phyloP scores from a whole-genome alignment of 2,797 vertebrate species.

The Tragelaphus eurycerus region DNA sequence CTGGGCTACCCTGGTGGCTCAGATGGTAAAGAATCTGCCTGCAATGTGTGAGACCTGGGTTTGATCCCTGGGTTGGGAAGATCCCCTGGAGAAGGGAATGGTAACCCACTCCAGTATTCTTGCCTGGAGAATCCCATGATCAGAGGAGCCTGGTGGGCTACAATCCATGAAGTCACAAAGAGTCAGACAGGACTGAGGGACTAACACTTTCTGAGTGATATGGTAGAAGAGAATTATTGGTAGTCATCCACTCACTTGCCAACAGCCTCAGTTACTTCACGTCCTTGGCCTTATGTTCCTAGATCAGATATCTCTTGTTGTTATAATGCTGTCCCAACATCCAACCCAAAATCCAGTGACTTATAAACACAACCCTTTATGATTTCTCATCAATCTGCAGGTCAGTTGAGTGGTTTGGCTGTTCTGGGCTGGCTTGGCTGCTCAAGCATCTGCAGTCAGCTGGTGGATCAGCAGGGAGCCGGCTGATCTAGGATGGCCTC shows the following conservation, averaged over 20 bases:
- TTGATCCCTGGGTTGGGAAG: neutral
- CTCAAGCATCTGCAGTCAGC: too few relatives aligned
- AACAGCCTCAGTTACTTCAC: neutral
- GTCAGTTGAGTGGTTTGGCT: neutral
- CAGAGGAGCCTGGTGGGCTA: neutral
- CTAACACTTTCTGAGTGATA: neutral
- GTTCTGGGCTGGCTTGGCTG: neutral
- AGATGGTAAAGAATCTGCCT: neutral
- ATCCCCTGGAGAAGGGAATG: neutral
- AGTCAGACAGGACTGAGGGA: neutral
- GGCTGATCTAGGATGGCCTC: neutral
- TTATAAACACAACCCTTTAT: too few relatives aligned
- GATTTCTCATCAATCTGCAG: neutral
- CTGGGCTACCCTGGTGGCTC: neutral
- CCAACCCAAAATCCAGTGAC: neutral
- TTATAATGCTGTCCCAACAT: neutral
- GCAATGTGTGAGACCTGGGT: fast-evolving
- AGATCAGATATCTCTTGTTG: neutral
- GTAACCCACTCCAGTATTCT: neutral
- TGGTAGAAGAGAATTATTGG: neutral
- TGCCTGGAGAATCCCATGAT: neutral
- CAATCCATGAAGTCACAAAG: neutral
- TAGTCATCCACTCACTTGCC: neutral
- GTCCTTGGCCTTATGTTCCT: neutral
- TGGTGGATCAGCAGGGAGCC: neutral